Percentiles rank a stretch among this genome's conserved stretches.
phyloP scores from a whole-genome alignment of 2,113 vertebrate species.

The Nerophis ophidion region DNA sequence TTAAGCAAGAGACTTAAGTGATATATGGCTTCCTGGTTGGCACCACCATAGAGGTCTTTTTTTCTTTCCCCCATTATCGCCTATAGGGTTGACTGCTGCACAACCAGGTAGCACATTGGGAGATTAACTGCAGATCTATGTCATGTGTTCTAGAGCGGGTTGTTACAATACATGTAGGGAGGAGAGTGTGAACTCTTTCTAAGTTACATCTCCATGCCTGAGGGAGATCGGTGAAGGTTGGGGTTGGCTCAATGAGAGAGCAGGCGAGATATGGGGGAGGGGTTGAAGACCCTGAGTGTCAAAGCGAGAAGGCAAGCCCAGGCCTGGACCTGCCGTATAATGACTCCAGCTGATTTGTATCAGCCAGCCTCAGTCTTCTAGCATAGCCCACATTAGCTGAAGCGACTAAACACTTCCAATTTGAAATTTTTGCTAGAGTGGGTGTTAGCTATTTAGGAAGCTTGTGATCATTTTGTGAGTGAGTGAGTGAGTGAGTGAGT shows the following conservation, averaged over 20 bases:
- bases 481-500: no score
- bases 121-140: constrained; percentile 37
- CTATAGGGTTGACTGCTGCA: constrained; percentile 20
- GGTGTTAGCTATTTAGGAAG: neutral
- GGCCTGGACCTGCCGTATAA: constrained; percentile 57
- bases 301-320: constrained; percentile 58
- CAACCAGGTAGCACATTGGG: constrained; percentile 28
- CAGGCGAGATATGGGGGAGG: constrained; percentile 44
- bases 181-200: constrained; percentile 17
- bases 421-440: constrained; percentile 2
- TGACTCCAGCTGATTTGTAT: constrained; percentile 65
- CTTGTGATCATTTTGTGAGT: neutral
- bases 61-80: constrained; percentile 49
- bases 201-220: constrained; percentile 31
- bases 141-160: constrained; percentile 35
- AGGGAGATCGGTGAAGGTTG: constrained; percentile 36
- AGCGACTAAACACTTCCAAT: constrained; percentile 13
- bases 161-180: constrained; percentile 33
- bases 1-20: constrained; percentile 55
- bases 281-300: constrained; percentile 51
- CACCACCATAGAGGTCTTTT: constrained; percentile 52
- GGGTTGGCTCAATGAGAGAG: constrained; percentile 25
- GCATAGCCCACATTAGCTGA: constrained; percentile 5
- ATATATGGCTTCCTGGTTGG: constrained; percentile 69
- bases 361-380: constrained; percentile 36